phyloP scores from a whole-genome alignment of 2,797 vertebrate genomes.

The Leptodactylus fallax region DNA sequence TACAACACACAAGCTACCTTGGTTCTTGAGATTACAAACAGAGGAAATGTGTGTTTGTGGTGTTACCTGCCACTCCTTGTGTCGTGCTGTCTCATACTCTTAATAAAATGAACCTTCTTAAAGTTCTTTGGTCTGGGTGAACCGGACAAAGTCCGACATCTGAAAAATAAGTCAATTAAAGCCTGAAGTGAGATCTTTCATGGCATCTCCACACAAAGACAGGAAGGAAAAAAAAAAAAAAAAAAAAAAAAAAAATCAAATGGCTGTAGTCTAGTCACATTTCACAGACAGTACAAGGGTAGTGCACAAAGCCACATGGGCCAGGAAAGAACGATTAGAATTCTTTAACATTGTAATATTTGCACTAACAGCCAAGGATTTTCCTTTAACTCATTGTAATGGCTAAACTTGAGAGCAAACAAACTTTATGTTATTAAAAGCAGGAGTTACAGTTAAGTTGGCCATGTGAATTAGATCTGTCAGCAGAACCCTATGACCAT shows the following conservation, averaged over 20 bases:
- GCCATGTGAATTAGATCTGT: too few species aligned
- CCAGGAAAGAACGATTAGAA: background rate
- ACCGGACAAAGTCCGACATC: conserved; percentile 97
- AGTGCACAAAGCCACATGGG: conserved; percentile 50
- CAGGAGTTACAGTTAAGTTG: background rate
- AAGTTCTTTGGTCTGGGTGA: conserved; percentile 99
- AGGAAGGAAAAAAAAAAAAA: conserved; percentile 79
- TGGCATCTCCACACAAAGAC: conserved; percentile 72
- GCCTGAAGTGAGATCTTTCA: conserved; percentile 61
- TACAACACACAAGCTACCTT: background rate
- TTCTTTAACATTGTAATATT: conserved; percentile 26
- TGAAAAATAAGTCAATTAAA: conserved; percentile 74
- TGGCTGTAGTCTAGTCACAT: conserved; percentile 65
- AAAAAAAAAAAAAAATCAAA: conserved; percentile 76
- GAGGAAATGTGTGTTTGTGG: conserved; percentile 8
- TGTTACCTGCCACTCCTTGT: conserved; percentile 95
- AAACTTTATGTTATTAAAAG: background rate
- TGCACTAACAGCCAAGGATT: background rate
- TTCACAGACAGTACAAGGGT: conserved; percentile 57
- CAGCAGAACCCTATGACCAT: too few species aligned
- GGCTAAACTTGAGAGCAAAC: background rate
- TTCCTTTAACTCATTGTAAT: conserved; percentile 10
- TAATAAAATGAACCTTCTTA: conserved; percentile 99
- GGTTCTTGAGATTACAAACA: conserved; percentile 1
- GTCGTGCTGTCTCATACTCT: conserved; percentile 96